Base-by-base conservation (phyloP, 2,797 vertebrate species). In the Gallinago nigripennis region DNA sequence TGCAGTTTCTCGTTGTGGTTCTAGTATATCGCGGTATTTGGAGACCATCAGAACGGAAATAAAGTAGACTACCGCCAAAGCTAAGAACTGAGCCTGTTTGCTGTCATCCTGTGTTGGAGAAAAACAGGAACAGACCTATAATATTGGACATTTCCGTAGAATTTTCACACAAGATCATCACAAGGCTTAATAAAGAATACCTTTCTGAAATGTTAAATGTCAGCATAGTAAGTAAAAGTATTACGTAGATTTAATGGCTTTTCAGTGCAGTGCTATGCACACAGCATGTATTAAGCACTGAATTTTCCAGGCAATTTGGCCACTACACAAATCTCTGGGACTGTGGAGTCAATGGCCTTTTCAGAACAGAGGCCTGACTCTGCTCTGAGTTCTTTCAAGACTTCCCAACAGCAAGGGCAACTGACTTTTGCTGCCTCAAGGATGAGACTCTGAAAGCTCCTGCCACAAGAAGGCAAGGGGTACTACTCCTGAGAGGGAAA, bases 41-140 rank as follows among this genome's bases (percentile, higher is more conserved):
- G 99, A 99, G 33, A 99, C 99, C 99, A 99, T 99, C 90, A 99
- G 98, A 81, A 99, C 99, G 2, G 99, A 99, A 96, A 99, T 99
- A 94, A 99, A 99, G 98, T 99, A 99, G 82, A 99, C 99, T 9
- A 99, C 99, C 7, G 99, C 99, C 97, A 99, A 98, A 33, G 99
- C 99, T 95, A 99, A 98, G 97, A 99, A 99, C 94, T 99, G 99
- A 76, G 99, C 99, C 95, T 99, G 99, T 78, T 99, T 99, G 97
- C 99, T 99, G 97, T 99, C 99, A 16, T 99, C 99, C 99, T 99
- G 86, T 64, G 16, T 94, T 93, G 75, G 85, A 91, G 16, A 72
- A 93, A 96, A 95, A 54, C 51, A 94, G 46, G 51, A 68, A 91
- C 21, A 90, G 23, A 66, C 82, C 37, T 82, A 21, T 82, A 71